These are phyloP conservation scores for Lacanobia oleracea DNA, from an alignment of 2,888 invertebrate species.

Conservation along the genomic window DNA sequence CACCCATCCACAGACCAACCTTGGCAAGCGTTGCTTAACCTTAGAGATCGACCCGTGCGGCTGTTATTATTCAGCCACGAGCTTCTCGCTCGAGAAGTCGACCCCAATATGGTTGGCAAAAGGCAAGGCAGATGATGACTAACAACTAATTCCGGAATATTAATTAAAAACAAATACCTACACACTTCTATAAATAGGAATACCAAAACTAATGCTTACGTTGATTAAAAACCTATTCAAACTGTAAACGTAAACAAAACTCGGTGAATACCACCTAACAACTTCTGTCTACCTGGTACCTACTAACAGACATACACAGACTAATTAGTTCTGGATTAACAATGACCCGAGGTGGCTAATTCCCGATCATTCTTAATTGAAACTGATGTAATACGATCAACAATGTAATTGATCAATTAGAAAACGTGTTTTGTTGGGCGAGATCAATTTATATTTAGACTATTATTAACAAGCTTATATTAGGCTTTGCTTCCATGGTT, in stretches of 20 bases:
- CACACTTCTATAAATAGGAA: neutral
- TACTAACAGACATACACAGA: slow-evolving; percentile 13
- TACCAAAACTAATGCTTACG: neutral
- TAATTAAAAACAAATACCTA: neutral
- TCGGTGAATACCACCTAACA: neutral
- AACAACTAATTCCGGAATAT: neutral
- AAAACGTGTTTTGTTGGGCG: slow-evolving; percentile 21
- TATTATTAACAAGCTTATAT: neutral
- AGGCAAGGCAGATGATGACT: no score
- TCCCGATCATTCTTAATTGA: slow-evolving; percentile 47
- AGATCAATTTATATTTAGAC: neutral
- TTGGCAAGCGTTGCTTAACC: no score
- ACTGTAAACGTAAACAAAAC: slow-evolving; percentile 4
- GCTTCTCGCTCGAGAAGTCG: no score
- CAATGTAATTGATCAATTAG: slow-evolving; percentile 42
- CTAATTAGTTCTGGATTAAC: slow-evolving; percentile 39
- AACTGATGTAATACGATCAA: slow-evolving; percentile 48
- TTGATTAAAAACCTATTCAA: slow-evolving; percentile 8
- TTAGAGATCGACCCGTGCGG: no score
- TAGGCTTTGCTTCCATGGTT: no score
- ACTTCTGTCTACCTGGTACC: neutral
- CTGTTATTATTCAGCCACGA: no score
- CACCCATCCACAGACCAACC: no score
- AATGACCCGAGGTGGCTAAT: slow-evolving; percentile 24
- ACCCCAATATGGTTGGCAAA: no score